Base-by-base conservation (phyloP, 2,888 invertebrate genomes). In the Drosophila mulleri region DNA sequence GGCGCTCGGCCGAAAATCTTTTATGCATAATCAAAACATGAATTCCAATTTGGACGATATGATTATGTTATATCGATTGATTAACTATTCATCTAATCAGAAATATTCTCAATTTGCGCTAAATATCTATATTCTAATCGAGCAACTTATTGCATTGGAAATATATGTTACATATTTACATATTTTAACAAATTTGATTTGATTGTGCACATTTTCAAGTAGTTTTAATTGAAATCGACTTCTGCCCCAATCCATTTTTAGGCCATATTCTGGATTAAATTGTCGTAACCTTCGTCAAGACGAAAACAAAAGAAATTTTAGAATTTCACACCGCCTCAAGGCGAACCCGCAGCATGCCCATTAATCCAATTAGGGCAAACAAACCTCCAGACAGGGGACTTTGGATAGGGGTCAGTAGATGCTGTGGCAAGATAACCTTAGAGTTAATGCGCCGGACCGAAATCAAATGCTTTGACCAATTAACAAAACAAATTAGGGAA, bases 351-450 rank as follows among this genome's bases (percentile, higher is more conserved):
- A 74, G 75, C 61, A 57, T 58, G 61, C 54, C 75, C 75, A 81
- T 78, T 87, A 81, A 87, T 82, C 82, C 84, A 83, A 83, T 82
- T 86, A 86, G 86, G 67, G 44, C 47, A 58, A 67, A 68, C 50
- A 65, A 67, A 50, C 18, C 50, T 48, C 29, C 29, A n/a, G 20
- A 41, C 45, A 18, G 5, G 26, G 35, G 35, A 59, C n/a, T 45
- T 16, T 1, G 11, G 50, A 44, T 41, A 29, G 35, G 18, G 53
- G 62, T 45, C 18, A 42, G 18, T 53, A 16, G 61, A 54, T 20
- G 47, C 7, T 18, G 32, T 35, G 47, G 26, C 16, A 32, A 54
- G 35, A 18, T 39, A 54, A 23, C 26, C 41, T 23, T 18, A 32
- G 52, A 57, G 58, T n/a, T 23, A 56, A 50, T 62, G 62, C 59